Conservation (phyloP, 2,888 invertebrate genomes). For the Melitaea athalia region DNA sequence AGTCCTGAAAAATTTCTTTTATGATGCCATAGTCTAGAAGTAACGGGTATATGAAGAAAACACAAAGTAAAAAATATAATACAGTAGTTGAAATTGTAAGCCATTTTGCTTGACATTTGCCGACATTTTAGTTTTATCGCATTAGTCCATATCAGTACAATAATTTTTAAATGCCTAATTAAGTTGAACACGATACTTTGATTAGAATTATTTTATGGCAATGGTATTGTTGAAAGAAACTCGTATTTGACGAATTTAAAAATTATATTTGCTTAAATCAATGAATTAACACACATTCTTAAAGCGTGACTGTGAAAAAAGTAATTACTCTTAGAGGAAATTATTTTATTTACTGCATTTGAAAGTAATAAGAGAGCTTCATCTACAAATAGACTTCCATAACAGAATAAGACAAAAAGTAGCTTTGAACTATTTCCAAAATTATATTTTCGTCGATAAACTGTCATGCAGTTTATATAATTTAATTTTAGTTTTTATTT, state of each 20-base stretch:
- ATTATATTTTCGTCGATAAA: too few species aligned
- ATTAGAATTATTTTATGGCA: conserved; percentile 4
- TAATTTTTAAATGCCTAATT: conserved; percentile 5
- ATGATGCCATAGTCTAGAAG: background rate
- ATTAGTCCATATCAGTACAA: conserved; percentile 2
- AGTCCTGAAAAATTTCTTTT: background rate
- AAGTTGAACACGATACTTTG: conserved; percentile 9
- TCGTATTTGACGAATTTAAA: background rate
- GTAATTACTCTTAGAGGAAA: too few species aligned
- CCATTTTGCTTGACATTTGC: too few species aligned
- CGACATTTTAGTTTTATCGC: conserved; percentile 14
- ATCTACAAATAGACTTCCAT: too few species aligned
- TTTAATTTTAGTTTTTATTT: too few species aligned
- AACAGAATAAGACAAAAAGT: too few species aligned
- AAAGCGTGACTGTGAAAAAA: background rate
- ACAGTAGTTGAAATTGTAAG: conserved; percentile 7
- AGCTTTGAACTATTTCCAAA: too few species aligned
- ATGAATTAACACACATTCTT: background rate
- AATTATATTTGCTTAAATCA: background rate
- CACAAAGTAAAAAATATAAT: background rate
- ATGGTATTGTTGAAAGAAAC: background rate
- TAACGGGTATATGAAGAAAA: conserved; percentile 4
- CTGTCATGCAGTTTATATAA: too few species aligned
- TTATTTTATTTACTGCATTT: too few species aligned
- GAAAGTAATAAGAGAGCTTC: too few species aligned